Percentiles rank a stretch among this genome's conserved stretches.
Evolutionary conservation across 2,888 invertebrate genomes (phyloP).

Genomic region (Mechanitis mazaeus): DNA sequence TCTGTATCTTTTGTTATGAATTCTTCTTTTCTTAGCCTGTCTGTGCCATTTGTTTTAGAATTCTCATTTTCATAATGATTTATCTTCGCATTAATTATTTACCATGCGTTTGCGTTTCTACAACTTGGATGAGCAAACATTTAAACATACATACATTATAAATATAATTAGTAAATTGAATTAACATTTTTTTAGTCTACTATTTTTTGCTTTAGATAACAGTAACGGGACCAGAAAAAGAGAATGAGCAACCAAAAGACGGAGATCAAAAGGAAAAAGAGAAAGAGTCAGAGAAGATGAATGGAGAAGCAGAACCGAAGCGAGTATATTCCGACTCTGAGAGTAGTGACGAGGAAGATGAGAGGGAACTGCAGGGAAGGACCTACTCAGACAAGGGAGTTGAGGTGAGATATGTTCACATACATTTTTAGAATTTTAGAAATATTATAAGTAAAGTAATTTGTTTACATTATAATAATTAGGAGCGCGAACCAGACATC

Average conservation of each 20-base stretch:
- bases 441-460: too few relatives aligned
- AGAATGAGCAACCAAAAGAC: slow-evolving; percentile 37
- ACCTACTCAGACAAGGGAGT: slow-evolving; percentile 85
- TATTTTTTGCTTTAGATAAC: slow-evolving; percentile 51
- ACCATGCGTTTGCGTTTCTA: too few relatives aligned
- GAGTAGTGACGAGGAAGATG: slow-evolving; percentile 84
- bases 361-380: slow-evolving; percentile 86
- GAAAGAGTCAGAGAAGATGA: slow-evolving; percentile 33
- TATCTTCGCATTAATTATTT: too few relatives aligned
- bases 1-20: slow-evolving; percentile 3
- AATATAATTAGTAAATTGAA: not conserved
- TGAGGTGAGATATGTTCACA: slow-evolving; percentile 72
- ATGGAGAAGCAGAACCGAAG: slow-evolving; percentile 41
- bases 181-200: too few relatives aligned
- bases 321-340: slow-evolving; percentile 77
- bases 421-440: not conserved
- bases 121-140: too few relatives aligned
- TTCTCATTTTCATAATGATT: too few relatives aligned
- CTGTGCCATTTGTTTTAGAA: too few relatives aligned
- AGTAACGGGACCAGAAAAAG: slow-evolving; percentile 57
- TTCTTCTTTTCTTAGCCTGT: too few relatives aligned
- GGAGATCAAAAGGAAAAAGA: slow-evolving; percentile 42
- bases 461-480: too few relatives aligned
- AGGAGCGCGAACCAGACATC: too few relatives aligned
- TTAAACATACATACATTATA: not conserved